Conservation (phyloP, 2,888 invertebrate species). For the Galeruca laticollis region DNA sequence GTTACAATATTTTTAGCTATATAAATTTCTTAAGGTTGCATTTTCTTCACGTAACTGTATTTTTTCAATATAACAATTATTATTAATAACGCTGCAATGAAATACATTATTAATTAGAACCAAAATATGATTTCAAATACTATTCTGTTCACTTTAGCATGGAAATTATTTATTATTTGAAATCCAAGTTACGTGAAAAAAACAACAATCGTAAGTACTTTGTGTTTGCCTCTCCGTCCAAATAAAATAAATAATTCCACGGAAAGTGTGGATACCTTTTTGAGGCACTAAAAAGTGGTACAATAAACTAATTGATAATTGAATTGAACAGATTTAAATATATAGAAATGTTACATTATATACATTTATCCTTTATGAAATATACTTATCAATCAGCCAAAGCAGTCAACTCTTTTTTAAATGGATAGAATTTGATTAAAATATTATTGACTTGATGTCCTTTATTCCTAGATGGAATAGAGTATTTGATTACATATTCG, state of each 20-base stretch:
- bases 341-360: slow-evolving; percentile 22
- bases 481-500: too few relatives aligned
- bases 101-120: not conserved
- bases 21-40: slow-evolving; percentile 2
- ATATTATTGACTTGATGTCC: not conserved
- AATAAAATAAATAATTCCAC: slow-evolving; percentile 27
- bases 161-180: not conserved
- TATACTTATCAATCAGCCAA: slow-evolving; percentile 61
- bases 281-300: slow-evolving; percentile 33
- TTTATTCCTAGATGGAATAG: not conserved
- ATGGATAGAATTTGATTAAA: not conserved
- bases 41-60: not conserved
- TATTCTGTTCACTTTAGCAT: not conserved
- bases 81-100: not conserved
- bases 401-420: slow-evolving; percentile 57
- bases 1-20: slow-evolving; percentile 3
- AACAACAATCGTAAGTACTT: slow-evolving; percentile 10
- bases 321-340: slow-evolving; percentile 18
- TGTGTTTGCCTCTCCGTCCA: slow-evolving; percentile 46
- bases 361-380: slow-evolving; percentile 22
- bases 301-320: slow-evolving; percentile 28
- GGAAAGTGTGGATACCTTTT: slow-evolving; percentile 17
- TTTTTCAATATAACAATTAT: not conserved
- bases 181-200: not conserved
- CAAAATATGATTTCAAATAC: not conserved